A percentile compares a stretch with the other conserved stretches of the same genome.
These are phyloP conservation scores for Chloroceryle inda DNA, from an alignment of 2,797 vertebrate genomes.

Conservation along the genomic window DNA sequence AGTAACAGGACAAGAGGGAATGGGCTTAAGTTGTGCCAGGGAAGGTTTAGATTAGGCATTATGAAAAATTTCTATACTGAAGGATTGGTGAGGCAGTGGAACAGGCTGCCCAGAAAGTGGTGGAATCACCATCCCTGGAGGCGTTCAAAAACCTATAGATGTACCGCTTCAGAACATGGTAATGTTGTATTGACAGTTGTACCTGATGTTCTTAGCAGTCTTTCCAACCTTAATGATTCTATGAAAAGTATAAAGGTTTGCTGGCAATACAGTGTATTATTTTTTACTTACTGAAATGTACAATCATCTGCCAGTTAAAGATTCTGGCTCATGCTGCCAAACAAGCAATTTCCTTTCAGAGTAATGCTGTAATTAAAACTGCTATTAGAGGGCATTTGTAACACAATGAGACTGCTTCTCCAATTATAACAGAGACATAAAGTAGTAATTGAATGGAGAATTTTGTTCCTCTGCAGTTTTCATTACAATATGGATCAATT, in stretches of 20 bases:
- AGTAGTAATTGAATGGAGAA: neutral
- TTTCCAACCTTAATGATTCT: no score
- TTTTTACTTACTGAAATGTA: neutral
- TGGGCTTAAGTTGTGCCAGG: no score
- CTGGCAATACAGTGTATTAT: neutral
- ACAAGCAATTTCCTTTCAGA: neutral
- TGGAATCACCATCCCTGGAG: no score
- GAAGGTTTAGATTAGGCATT: no score
- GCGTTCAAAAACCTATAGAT: no score
- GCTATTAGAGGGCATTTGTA: neutral
- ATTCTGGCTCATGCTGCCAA: neutral
- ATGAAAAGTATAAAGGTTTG: neutral
- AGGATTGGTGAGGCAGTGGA: no score
- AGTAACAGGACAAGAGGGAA: no score
- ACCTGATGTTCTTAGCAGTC: no score
- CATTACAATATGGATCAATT: accelerated
- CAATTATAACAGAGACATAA: neutral
- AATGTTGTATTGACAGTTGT: no score
- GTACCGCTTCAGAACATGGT: no score
- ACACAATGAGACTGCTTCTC: neutral
- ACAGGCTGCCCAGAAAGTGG: no score
- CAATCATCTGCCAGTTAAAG: neutral
- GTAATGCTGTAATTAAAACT: conserved; percentile 11
- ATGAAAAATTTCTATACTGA: no score
- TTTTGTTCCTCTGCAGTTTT: neutral